Base-by-base conservation (phyloP, 2,888 invertebrate genomes). In the Tenthredo amoena region DNA sequence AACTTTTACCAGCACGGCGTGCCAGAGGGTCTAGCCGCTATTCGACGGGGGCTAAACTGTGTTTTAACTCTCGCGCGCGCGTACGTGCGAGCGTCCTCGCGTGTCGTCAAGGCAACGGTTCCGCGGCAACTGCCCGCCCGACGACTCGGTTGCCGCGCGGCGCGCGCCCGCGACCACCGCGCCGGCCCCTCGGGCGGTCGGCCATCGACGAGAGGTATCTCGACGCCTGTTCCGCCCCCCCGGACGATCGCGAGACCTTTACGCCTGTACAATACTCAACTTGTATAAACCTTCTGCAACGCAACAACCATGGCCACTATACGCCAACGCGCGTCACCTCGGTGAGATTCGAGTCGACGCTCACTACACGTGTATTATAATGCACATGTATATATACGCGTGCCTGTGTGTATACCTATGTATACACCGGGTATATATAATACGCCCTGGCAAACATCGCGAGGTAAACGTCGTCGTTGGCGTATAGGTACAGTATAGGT, bases 71-170 rank as follows among this genome's bases (percentile, higher is more conserved):
- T 62, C 74, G 87, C 86, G 85, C 86, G 85, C 87, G 86, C 86
- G 84, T 87, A 87, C 87, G 88, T 89, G 89, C 88, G 88, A 89
- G 91, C 90, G 91, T 91, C 88, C 84, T 89, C 88, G 90, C 91
- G 92, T 93, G 92, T 92, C 91, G 92, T 91, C 92, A 92, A 91
- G 93, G 92, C 93, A 92, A 93, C 93, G 92, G 93, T 93, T 92
- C 92, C 92, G 91, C 92, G 93, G 92, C 93, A 92, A 93, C 93
- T 93, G 93, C 89, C 90, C 88, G 90, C 88, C 88, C 89, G 88
- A 84, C 86, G 83, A 62, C 74, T 50, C 40, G 86, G 87, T 85
- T 86, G 86, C 87, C 88, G 86, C 85, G 85, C 86, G 85, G 55
- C 86, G 84, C 86, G 86, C 88, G 90, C 88, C 88, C 89, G 86